Conservation (phyloP, 2,888 invertebrate genomes). For the Drosophila cracens region DNA sequence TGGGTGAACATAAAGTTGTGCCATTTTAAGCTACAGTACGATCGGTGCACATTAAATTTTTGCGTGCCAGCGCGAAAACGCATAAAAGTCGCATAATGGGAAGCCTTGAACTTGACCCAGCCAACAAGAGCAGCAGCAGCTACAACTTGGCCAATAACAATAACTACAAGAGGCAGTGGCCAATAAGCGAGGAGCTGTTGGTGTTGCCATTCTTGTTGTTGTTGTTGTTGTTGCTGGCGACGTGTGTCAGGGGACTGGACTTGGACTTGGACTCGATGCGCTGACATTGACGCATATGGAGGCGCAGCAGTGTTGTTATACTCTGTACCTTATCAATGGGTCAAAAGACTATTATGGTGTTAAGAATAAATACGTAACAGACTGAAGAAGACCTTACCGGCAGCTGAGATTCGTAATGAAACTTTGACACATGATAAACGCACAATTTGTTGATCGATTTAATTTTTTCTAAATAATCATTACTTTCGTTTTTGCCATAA, state of each 20-base stretch:
- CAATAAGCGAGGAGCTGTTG: constrained; percentile 49
- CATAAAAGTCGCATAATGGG: constrained; percentile 74
- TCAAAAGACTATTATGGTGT: neutral
- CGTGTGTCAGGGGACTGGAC: constrained; percentile 65
- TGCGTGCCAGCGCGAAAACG: constrained; percentile 54
- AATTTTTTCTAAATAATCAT: neutral
- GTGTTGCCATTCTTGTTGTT: constrained; percentile 5
- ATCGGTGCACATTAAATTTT: constrained; percentile 50
- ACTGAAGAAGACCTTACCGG: neutral
- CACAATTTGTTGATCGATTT: neutral
- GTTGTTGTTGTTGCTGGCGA: constrained; percentile 33
- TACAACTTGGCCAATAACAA: constrained; percentile 65
- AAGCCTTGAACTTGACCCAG: constrained; percentile 79
- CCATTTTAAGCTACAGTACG: constrained; percentile 41
- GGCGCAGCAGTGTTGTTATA: constrained; percentile 27
- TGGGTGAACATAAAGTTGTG: constrained; percentile 42
- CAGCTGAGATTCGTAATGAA: neutral
- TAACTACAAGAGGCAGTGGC: constrained; percentile 59
- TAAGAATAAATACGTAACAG: neutral
- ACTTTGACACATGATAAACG: neutral
- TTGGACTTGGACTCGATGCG: constrained; percentile 67
- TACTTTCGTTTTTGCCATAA: neutral
- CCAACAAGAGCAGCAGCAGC: constrained; percentile 48
- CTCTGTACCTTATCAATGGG: neutral
- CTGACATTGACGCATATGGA: constrained; percentile 73